A percentile compares a stretch with the other conserved stretches of the same genome.
These are phyloP conservation scores for Podocnemis expansa DNA, from an alignment of 2,113 vertebrate species.

Conservation along the genomic window DNA sequence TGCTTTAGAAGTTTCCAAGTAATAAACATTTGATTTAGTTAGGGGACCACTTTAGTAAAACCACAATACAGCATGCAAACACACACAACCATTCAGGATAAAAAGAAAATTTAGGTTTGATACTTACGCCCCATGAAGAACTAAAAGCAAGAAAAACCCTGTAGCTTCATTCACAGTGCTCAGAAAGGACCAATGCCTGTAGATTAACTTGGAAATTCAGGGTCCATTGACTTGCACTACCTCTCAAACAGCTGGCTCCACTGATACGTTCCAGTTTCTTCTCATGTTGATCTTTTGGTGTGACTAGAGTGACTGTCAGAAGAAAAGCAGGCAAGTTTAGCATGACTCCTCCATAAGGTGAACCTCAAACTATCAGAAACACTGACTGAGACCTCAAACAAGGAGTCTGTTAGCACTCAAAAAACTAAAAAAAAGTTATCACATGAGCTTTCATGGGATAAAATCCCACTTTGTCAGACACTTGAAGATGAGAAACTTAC, in stretches of 20 bases:
- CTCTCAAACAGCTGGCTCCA: not conserved
- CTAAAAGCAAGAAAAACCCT: not conserved
- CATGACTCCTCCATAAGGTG: not conserved
- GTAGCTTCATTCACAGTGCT: not conserved
- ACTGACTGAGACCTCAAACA: not conserved
- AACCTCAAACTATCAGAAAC: not conserved
- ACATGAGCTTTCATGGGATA: too few species aligned
- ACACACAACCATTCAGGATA: not conserved
- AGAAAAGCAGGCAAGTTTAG: not conserved
- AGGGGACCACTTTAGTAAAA: not conserved
- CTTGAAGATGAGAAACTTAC: too few species aligned
- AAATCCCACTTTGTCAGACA: too few species aligned
- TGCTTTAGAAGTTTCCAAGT: not conserved
- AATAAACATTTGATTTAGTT: not conserved
- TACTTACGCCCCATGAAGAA: accelerated
- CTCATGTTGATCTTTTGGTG: not conserved
- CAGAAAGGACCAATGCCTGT: not conserved
- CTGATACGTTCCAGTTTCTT: not conserved
- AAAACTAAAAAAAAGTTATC: too few species aligned
- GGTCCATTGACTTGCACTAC: not conserved
- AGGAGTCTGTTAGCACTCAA: too few species aligned
- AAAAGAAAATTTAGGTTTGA: not conserved
- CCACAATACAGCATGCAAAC: not conserved
- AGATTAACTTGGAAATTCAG: not conserved
- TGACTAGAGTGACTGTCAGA: not conserved